Conservation (phyloP, 2,797 vertebrate genomes). For the Platalea minor region DNA sequence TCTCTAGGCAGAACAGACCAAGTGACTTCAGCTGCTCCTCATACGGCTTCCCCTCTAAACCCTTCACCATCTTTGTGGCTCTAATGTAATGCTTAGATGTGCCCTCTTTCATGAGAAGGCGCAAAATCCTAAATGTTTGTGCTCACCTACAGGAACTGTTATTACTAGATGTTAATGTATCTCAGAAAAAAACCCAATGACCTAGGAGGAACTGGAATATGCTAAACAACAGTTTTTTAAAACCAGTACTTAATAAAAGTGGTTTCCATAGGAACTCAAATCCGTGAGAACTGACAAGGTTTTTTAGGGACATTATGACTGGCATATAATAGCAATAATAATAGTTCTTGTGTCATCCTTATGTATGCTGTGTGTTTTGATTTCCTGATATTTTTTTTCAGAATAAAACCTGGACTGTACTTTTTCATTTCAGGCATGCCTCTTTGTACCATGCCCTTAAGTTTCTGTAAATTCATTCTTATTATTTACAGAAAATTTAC, state of each 20-base stretch:
- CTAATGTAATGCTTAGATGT: background rate
- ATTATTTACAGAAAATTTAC: background rate
- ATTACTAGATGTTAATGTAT: background rate
- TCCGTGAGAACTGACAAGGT: conserved; percentile 16
- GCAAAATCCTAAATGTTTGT: background rate
- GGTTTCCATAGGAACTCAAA: conserved; percentile 42
- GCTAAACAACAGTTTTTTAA: background rate
- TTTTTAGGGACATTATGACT: conserved; percentile 43
- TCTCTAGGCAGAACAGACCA: too few species aligned
- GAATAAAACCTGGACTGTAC: background rate
- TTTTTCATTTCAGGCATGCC: background rate
- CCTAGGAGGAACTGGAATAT: background rate
- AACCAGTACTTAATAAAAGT: background rate
- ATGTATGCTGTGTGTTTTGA: background rate
- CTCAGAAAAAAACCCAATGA: background rate
- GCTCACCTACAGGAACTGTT: background rate
- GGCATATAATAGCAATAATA: conserved; percentile 36
- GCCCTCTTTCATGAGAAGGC: background rate
- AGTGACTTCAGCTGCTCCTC: too few species aligned
- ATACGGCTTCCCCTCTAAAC: too few species aligned
- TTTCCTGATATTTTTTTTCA: conserved; percentile 29
- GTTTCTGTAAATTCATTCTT: background rate
- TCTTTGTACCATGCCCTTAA: background rate
- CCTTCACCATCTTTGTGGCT: too few species aligned
- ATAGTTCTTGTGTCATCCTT: background rate